Conservation (phyloP, 2,888 invertebrate species). For the Mythimna pallens region DNA sequence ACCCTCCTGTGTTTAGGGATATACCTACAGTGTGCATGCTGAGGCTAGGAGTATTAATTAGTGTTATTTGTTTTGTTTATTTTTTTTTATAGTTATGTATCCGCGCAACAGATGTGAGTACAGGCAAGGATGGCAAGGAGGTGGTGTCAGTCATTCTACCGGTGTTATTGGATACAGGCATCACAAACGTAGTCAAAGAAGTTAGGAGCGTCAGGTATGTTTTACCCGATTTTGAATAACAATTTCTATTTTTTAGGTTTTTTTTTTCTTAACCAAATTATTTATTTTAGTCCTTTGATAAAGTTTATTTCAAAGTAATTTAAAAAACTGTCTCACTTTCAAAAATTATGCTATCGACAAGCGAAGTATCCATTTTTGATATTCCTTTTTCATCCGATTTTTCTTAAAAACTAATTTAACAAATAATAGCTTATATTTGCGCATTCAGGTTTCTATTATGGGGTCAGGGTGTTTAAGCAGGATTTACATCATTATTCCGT, state of each 20-base stretch:
- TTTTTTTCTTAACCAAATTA: background rate
- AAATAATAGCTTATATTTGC: background rate
- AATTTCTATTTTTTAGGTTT: background rate
- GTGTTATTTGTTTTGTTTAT: too few relatives aligned
- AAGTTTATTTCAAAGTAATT: too few relatives aligned
- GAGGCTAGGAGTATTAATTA: too few relatives aligned
- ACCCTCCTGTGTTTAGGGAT: too few relatives aligned
- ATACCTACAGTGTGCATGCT: too few relatives aligned
- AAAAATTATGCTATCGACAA: background rate
- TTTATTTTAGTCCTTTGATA: too few relatives aligned
- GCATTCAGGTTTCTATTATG: too few relatives aligned
- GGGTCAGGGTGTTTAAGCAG: too few relatives aligned
- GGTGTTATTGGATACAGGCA: slow-evolving; percentile 94
- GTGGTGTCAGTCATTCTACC: slow-evolving; percentile 95
- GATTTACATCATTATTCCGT: too few relatives aligned
- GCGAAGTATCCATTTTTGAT: background rate
- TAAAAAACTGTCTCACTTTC: background rate
- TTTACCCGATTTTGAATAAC: background rate
- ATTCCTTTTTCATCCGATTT: background rate
- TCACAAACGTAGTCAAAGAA: slow-evolving; percentile 94
- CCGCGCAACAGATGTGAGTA: slow-evolving; percentile 92
- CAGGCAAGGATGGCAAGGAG: slow-evolving; percentile 94
- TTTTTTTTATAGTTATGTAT: slow-evolving; percentile 92
- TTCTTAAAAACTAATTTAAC: background rate
- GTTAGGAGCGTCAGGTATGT: slow-evolving; percentile 94